Evolutionary conservation across 2,113 vertebrate genomes (phyloP), one percentile per base, ranked within the genome.

Genomic region (Sander vitreus): DNA sequence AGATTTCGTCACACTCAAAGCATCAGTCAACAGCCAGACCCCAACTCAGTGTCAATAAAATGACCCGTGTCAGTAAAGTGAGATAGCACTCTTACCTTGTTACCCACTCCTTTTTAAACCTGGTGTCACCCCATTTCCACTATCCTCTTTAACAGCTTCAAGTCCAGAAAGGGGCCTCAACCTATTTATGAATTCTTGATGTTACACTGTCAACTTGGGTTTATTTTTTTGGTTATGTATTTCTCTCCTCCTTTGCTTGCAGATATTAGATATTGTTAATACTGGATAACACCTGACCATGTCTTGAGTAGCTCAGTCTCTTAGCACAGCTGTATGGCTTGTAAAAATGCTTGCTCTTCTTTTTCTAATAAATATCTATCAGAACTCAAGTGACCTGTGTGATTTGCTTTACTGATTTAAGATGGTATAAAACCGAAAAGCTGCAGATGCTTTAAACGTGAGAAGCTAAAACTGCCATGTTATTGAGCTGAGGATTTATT

Each of bases 81-180:
- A 67, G 55, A 78, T 3, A 21, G 33, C 30, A 39, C 80, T 53
- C 55, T 5, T 4, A 53, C 71, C 25, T 55, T 2, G 13, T 15
- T 19, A 13, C 23, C 50, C 47, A 23, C 64, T 63, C 43, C 57
- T 51, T 13, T 27, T 51, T 72, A 65, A 66, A 47, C 62, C 73
- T 71, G 4, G 6, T 36, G 39, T 47, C 73, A 60, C 45, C 62
- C 62, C 19, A 36, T 72, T 67, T 69, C 27, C n/a, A 58, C 15
- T 81, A 88, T 84, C 90, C 63, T 91, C 81, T 82, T 59, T n/a
- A 30, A 81, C 85, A 88, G 68, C 86, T 90, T 90, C 33, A 85
- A 76, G 89, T 95, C 94, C 94, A 95, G 94, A 84, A 93, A 92
- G 94, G 94, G 93, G 90, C 94, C 95, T 92, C 91, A 69, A 48